phyloP scores from a whole-genome alignment of 2,113 vertebrate species.

The Brienomyrus longianalis region DNA sequence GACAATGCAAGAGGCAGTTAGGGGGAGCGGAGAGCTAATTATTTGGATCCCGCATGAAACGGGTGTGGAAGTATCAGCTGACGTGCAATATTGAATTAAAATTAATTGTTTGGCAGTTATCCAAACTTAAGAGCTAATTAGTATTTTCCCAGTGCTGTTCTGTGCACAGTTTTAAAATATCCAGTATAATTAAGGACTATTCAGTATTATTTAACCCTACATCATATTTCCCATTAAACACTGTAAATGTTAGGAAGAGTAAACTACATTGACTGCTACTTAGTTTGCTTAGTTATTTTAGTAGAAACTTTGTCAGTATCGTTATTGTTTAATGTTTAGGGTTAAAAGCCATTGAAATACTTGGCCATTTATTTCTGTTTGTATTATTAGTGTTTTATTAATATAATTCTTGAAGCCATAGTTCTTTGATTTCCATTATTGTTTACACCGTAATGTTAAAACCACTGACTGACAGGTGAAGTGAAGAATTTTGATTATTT shows the following conservation, averaged over 20 bases:
- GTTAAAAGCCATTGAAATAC: background rate
- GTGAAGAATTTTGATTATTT: background rate
- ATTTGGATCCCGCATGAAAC: background rate
- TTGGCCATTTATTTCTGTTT: background rate
- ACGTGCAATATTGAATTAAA: conserved; percentile 13
- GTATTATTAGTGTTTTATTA: background rate
- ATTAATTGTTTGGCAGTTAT: conserved; percentile 15
- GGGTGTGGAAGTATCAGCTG: background rate
- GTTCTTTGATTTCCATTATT: background rate
- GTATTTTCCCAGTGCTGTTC: background rate
- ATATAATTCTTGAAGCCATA: background rate
- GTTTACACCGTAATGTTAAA: background rate
- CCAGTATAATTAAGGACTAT: background rate
- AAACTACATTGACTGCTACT: background rate
- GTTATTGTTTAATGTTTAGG: background rate
- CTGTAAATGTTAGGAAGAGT: background rate
- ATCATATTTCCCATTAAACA: background rate
- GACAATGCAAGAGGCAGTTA: conserved; percentile 15
- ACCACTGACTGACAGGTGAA: background rate
- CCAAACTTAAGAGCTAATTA: background rate
- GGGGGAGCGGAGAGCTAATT: conserved; percentile 16
- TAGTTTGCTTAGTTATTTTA: background rate
- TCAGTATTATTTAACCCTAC: background rate
- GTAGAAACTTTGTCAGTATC: background rate
- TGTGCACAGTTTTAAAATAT: background rate